Evolutionary conservation across 2,797 vertebrate species (phyloP).

Genomic region (Rhinoraja longicauda): DNA sequence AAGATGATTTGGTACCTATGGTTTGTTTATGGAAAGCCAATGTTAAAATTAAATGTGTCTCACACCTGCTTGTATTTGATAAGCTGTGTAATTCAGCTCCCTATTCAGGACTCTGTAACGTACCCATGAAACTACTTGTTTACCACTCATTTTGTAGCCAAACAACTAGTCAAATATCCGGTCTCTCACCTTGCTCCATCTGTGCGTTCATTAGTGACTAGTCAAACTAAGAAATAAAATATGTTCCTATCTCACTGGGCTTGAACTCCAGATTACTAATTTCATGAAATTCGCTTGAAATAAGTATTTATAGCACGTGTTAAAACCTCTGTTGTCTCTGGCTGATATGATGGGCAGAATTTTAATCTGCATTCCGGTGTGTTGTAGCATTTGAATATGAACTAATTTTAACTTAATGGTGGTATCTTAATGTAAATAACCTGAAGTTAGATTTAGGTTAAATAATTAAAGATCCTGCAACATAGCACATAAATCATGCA

Average conservation of each 20-base stretch:
- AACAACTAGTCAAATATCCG: not conserved
- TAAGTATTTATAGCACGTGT: not conserved
- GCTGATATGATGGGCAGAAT: not conserved
- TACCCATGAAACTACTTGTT: not conserved
- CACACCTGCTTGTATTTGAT: not conserved
- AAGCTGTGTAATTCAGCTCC: not conserved
- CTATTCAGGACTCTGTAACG: not conserved
- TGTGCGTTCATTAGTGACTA: not conserved
- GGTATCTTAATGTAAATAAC: not conserved
- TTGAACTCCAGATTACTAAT: not conserved
- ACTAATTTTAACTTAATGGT: not conserved
- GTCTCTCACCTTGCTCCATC: not conserved
- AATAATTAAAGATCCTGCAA: slow-evolving; percentile 1
- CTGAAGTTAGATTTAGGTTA: not conserved
- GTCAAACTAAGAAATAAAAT: not conserved
- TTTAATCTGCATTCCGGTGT: not conserved
- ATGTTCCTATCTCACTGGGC: not conserved
- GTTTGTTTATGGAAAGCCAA: not conserved
- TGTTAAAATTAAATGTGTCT: not conserved
- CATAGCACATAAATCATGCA: not conserved
- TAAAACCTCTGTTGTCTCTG: not conserved
- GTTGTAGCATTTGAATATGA: not conserved
- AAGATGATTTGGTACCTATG: not conserved
- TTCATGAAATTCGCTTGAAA: not conserved
- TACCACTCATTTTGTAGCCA: not conserved